These are phyloP conservation scores for Dynastes grantii DNA, from an alignment of 2,888 invertebrate species.

Conservation along the genomic window DNA sequence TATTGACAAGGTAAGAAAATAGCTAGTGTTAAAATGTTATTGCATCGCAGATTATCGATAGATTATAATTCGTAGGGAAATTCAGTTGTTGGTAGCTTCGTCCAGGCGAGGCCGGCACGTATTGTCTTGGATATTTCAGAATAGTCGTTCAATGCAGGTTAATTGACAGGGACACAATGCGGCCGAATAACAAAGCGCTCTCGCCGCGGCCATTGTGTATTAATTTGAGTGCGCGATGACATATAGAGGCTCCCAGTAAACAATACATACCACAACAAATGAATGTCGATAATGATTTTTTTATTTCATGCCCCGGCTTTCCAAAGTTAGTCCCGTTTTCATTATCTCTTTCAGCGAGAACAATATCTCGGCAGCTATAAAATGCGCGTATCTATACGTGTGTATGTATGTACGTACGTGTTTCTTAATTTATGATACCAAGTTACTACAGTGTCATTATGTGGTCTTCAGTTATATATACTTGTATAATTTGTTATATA, in stretches of 20 bases:
- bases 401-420: not conserved
- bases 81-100: conserved; percentile 50
- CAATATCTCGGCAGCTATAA: conserved; percentile 46
- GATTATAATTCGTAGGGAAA: conserved; percentile 51
- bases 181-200: conserved; percentile 68
- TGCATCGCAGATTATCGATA: conserved; percentile 50
- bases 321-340: conserved; percentile 51
- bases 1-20: conserved; percentile 19
- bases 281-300: conserved; percentile 63
- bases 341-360: conserved; percentile 51
- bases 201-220: conserved; percentile 68
- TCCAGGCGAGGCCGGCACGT: conserved; percentile 57
- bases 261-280: conserved; percentile 65
- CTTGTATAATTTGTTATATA: no score
- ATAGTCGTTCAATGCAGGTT: conserved; percentile 69
- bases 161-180: conserved; percentile 69
- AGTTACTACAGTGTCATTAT: conserved; percentile 6
- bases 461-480: not conserved
- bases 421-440: conserved; percentile 40
- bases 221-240: conserved; percentile 69
- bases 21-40: conserved; percentile 33
- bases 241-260: conserved; percentile 67
- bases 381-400: conserved; percentile 18
- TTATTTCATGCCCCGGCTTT: conserved; percentile 54
- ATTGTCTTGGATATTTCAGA: conserved; percentile 69